Base-by-base conservation (phyloP, 2,888 invertebrate species). In the Lucinisca nassula region DNA sequence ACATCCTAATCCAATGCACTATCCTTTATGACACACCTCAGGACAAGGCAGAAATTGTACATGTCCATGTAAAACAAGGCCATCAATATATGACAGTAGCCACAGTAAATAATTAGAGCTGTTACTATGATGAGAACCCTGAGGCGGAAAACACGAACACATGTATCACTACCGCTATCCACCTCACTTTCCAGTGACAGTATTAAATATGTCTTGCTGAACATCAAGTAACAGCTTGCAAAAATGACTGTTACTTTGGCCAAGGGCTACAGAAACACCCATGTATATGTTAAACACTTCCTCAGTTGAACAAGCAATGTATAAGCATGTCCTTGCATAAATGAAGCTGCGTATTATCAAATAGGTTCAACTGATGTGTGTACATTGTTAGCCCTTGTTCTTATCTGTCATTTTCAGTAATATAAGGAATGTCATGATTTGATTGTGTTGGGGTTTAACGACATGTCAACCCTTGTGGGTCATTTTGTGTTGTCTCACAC, bases 21-120 rank as follows among this genome's bases (percentile, higher is more conserved):
- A 67, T 6, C 67, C 32, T 21, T 24, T 35, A 67, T 61, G 61
- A 61, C 24, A 45, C 45, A 67, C 35, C 67, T 30, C 67, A 35
- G 35, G 32, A 35, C 35, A 67, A 21, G 17, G 67, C 4, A 67
- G 12, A 67, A 67, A 45, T 12, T 67, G 30, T 67, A 67, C 67
- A 67, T 67, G 67, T 67, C 67, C 67, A 35, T 61, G 67, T 35
- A 67, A 30, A 67, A 67, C 35, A 67, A 32, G 35, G 30, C 67
- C 67, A 67, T 67, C 67, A 67, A 67, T 67, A 67, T 21, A 67
- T 67, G 67, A 67, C 67, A 67, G 67, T 67, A 35, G 67, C 67
- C 67, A 35, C 35, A 21, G 67, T 67, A 67, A 67, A 67, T 67
- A 67, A 67, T 67, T 67, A 67, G 67, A 67, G 67, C 67, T 67